Evolutionary conservation across 2,113 vertebrate species (phyloP).

Genomic region (Petromus typicus): DNA sequence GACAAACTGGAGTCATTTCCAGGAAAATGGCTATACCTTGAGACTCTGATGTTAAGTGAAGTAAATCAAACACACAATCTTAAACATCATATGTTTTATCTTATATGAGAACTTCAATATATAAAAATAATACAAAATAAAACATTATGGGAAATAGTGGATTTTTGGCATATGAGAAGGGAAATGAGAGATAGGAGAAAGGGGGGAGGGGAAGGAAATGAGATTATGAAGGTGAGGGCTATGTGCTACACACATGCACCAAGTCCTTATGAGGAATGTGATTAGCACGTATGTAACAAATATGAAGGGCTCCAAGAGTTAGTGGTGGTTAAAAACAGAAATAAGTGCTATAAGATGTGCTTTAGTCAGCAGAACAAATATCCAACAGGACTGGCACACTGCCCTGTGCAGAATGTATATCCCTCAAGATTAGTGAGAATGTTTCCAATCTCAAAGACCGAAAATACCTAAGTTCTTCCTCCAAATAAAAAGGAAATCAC

Average conservation of each 20-base stretch:
- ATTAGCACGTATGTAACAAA: neutral
- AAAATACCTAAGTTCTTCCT: neutral
- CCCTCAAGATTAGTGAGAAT: neutral
- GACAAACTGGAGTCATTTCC: neutral
- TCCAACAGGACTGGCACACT: neutral
- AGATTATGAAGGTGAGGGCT: neutral
- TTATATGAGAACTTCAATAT: neutral
- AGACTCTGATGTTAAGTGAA: neutral
- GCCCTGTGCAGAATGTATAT: neutral
- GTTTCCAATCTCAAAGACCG: neutral
- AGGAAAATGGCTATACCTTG: neutral
- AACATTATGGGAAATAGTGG: neutral
- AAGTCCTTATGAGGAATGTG: neutral
- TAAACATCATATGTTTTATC: neutral
- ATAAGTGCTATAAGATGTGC: neutral
- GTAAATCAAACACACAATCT: neutral
- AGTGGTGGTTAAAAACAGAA: neutral
- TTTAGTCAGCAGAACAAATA: constrained; percentile 1
- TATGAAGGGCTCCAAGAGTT: neutral
- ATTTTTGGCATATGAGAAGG: neutral
- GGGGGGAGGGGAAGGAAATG: neutral
- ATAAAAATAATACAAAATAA: neutral
- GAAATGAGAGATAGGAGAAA: neutral
- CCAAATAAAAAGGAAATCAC: neutral
- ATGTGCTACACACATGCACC: neutral